Evolutionary conservation across 1,140 invertebrate genomes (phyloP).

Genomic region (Limonius californicus): DNA sequence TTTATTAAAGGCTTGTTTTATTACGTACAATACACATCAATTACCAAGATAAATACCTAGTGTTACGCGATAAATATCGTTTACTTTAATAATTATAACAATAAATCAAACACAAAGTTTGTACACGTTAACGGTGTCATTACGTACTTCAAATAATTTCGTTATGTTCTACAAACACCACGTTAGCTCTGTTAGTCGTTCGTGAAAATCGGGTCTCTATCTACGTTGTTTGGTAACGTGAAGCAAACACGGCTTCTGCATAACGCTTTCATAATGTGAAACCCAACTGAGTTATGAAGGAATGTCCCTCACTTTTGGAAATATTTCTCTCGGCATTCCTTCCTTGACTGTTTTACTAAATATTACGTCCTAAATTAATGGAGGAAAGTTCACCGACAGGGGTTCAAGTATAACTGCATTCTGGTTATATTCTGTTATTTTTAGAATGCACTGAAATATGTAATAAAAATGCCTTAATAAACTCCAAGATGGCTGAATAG

Average conservation of each 20-base stretch:
- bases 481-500: too few species aligned
- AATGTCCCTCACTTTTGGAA: conserved; percentile 13
- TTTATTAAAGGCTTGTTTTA: too few species aligned
- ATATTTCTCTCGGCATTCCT: conserved; percentile 6
- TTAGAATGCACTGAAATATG: too few species aligned
- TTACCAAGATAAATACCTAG: conserved; percentile 5
- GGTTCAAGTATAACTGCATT: too few species aligned
- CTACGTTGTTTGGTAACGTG: background rate
- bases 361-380: conserved; percentile 7
- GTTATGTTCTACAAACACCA: background rate
- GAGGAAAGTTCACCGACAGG: background rate
- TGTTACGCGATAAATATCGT: conserved; percentile 1
- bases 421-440: too few species aligned
- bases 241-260: background rate
- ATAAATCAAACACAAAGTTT: conserved; percentile 9
- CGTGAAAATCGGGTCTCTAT: background rate
- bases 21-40: background rate
- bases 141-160: conserved; percentile 7
- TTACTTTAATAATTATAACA: conserved; percentile 11
- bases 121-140: background rate
- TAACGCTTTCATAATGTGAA: conserved; percentile 5
- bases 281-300: conserved; percentile 13
- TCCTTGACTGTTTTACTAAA: background rate
- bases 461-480: too few species aligned
- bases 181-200: background rate